Conservation (phyloP, 2,888 invertebrate species). For the Drosophila affinis region DNA sequence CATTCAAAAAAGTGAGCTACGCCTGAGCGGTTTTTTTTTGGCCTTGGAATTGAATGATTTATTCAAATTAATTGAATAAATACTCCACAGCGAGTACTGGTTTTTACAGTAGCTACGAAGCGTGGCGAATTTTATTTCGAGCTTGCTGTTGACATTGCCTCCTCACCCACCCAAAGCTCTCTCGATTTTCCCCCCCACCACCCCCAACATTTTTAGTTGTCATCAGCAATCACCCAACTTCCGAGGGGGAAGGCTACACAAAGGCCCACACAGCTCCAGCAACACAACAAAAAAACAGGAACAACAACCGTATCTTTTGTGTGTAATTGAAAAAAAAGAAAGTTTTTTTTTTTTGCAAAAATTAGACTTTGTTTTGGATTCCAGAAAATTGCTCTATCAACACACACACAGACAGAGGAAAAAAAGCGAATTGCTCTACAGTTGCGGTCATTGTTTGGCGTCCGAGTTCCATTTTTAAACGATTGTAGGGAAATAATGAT, state of each 20-base stretch:
- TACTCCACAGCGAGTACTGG: neutral
- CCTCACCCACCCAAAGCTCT: neutral
- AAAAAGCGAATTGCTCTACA: slow-evolving; percentile 35
- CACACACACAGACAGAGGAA: slow-evolving; percentile 20
- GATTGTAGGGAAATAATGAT: slow-evolving; percentile 20
- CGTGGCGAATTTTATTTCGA: slow-evolving; percentile 31
- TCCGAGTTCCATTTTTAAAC: slow-evolving; percentile 29
- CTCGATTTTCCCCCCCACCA: slow-evolving; percentile 16
- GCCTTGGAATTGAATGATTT: slow-evolving; percentile 58
- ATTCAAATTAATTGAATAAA: slow-evolving; percentile 54
- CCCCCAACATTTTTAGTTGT: slow-evolving; percentile 13
- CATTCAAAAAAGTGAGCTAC: neutral
- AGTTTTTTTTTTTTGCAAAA: slow-evolving; percentile 56
- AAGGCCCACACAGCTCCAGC: slow-evolving; percentile 21
- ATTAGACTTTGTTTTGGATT: slow-evolving; percentile 43
- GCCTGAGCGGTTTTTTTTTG: slow-evolving; percentile 50
- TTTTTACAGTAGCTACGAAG: slow-evolving; percentile 36
- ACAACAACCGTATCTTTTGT: slow-evolving; percentile 37
- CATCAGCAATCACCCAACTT: slow-evolving; percentile 23
- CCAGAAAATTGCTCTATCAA: slow-evolving; percentile 38
- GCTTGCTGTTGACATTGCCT: slow-evolving; percentile 41
- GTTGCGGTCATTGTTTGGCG: slow-evolving; percentile 54
- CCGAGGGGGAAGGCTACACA: slow-evolving; percentile 26
- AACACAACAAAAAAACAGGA: slow-evolving; percentile 16
- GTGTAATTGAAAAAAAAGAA: slow-evolving; percentile 68